These are phyloP conservation scores for Rhizoglyphus robini DNA, from an alignment of 1,140 invertebrate species.

Conservation along the genomic window DNA sequence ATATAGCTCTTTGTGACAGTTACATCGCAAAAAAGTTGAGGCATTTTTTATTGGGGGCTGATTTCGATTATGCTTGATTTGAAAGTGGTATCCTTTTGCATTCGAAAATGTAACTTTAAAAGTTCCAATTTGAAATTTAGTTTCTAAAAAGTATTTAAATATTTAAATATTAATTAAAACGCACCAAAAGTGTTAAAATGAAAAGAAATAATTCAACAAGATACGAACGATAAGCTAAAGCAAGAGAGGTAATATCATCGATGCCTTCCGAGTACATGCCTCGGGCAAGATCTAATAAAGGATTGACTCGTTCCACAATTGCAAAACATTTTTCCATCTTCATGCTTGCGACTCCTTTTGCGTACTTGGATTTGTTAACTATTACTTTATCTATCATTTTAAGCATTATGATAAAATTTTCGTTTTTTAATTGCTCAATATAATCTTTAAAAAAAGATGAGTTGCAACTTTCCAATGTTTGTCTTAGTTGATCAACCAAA, in stretches of 20 bases:
- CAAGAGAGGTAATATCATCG: conserved; percentile 54
- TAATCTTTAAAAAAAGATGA: conserved; percentile 47
- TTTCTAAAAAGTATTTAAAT: conserved; percentile 25
- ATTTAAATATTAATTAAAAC: background rate
- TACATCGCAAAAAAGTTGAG: conserved; percentile 52
- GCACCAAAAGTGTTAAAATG: background rate
- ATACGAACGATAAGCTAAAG: background rate
- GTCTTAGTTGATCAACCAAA: conserved; percentile 47
- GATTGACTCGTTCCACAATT: conserved; percentile 35
- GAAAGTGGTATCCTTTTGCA: conserved; percentile 58
- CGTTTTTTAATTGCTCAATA: conserved; percentile 40
- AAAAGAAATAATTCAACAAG: background rate
- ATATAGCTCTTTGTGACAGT: conserved; percentile 45
- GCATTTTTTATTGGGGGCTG: conserved; percentile 35
- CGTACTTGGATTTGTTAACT: conserved; percentile 53
- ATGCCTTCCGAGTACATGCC: conserved; percentile 60
- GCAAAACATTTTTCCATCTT: conserved; percentile 51
- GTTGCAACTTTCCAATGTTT: conserved; percentile 42
- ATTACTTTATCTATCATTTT: conserved; percentile 51
- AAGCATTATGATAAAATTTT: conserved; percentile 43
- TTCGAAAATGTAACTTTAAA: conserved; percentile 49
- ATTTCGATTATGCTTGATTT: conserved; percentile 37
- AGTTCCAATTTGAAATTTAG: conserved; percentile 36
- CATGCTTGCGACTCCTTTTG: conserved; percentile 50
- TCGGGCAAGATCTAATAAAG: conserved; percentile 57